Evolutionary conservation across 2,888 invertebrate genomes (phyloP).

Genomic region (Blastobasis adustella): DNA sequence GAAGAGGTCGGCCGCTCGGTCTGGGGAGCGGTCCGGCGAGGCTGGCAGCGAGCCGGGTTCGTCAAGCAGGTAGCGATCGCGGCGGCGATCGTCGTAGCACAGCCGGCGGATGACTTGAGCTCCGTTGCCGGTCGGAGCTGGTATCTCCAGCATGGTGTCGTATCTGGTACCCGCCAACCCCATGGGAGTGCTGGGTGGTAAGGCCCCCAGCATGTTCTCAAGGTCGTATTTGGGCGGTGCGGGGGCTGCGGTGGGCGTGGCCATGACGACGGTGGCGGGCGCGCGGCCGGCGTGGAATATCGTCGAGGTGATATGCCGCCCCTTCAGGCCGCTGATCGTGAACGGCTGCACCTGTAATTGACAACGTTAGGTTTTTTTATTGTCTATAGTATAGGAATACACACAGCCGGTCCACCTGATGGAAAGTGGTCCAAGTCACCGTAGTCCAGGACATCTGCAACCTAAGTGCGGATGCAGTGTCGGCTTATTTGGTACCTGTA

Average conservation of each 20-base stretch:
- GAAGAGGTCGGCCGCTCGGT: conserved; percentile 54
- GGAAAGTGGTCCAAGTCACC: no score
- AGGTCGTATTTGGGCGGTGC: conserved; percentile 47
- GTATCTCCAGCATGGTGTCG: conserved; percentile 51
- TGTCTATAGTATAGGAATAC: no score
- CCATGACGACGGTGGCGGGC: conserved; percentile 59
- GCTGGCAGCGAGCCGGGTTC: conserved; percentile 43
- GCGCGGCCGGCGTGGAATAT: conserved; percentile 56
- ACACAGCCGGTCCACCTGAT: no score
- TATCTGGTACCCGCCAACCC: conserved; percentile 44
- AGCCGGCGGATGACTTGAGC: conserved; percentile 64
- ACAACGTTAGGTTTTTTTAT: no score
- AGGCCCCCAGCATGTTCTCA: conserved; percentile 52
- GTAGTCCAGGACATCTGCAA: no score
- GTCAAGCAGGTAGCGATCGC: conserved; percentile 40
- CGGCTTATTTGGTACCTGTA: no score
- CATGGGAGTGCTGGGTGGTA: conserved; percentile 31
- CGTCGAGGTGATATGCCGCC: conserved; percentile 55
- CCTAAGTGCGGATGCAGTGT: no score
- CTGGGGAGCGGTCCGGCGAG: conserved; percentile 55
- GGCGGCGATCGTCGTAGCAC: conserved; percentile 45
- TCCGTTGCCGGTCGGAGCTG: conserved; percentile 51
- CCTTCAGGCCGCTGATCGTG: conserved; percentile 49
- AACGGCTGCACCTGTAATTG: conserved; percentile 32
- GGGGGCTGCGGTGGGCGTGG: conserved; percentile 53